A percentile compares a stretch with the other conserved stretches of the same genome.
Evolutionary conservation across 2,888 invertebrate species (phyloP).

Genomic region (Agriotes lineatus): DNA sequence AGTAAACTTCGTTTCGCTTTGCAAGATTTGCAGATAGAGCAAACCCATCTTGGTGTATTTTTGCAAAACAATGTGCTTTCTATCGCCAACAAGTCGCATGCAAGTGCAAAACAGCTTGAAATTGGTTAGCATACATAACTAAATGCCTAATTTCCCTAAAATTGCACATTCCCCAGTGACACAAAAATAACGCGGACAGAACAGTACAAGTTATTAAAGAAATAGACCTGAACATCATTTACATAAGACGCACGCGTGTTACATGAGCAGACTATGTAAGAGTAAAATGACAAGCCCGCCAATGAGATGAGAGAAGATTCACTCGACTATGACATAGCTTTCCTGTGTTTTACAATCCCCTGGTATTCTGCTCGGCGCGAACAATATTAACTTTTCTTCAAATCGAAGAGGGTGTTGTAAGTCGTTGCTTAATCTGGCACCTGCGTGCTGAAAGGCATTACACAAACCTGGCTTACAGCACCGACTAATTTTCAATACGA

Average conservation of each 20-base stretch:
- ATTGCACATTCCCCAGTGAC: slow-evolving; percentile 38
- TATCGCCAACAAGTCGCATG: no score
- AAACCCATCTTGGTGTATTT: no score
- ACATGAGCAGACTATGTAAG: slow-evolving; percentile 32
- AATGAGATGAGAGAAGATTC: slow-evolving; percentile 2
- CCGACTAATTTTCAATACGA: no score
- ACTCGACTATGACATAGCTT: slow-evolving; percentile 9
- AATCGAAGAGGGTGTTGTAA: neutral
- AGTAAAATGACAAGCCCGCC: slow-evolving; percentile 24
- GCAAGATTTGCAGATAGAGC: no score
- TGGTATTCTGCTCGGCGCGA: neutral
- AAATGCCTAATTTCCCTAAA: slow-evolving; percentile 37
- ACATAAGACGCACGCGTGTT: slow-evolving; percentile 33
- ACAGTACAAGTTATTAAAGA: slow-evolving; percentile 41
- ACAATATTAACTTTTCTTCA: neutral
- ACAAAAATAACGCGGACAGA: slow-evolving; percentile 38
- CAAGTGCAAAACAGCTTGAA: slow-evolving; percentile 15
- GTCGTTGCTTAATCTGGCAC: no score
- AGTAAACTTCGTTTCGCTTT: no score
- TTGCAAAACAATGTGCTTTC: no score
- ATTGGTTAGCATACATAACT: slow-evolving; percentile 41
- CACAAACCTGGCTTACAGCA: no score
- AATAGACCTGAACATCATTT: slow-evolving; percentile 42
- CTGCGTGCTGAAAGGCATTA: no score
- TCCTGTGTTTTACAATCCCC: slow-evolving; percentile 16